Evolutionary conservation across 2,113 vertebrate species (phyloP), one percentile per base, ranked within the genome.

Genomic region (Trematocara stigmaticum): DNA sequence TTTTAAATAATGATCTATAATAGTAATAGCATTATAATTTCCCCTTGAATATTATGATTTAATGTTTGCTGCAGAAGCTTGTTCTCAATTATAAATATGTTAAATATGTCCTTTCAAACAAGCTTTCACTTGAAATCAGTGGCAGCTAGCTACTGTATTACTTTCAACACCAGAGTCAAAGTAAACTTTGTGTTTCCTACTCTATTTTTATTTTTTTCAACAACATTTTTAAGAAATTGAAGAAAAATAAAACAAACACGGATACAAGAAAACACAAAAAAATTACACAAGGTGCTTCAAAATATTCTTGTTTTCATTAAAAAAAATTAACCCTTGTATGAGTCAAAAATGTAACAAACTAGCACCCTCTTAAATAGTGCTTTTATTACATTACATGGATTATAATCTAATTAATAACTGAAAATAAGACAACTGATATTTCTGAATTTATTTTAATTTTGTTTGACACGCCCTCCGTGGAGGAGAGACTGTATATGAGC

Each of bases 221-320:
- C 15, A 74, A 7, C 40, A 76, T 76, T 76, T 74, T 76, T n/a
- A 31, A 49, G 26, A 47, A 31, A 7, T 31, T 76, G 20, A 49
- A 31, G 9, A 16, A 76, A 74, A 47, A 26, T 69, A 69, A 69
- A 69, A 42, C 61, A 0, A 69, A 20, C 61, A 69, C 0, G 0
- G 61, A 66, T 40, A 23, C 61, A 69, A 69, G 61, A 23, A 69
- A 69, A 69, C 10, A 64, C 61, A 71, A 45, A 38, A 40, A 6
- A 42, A 2, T 9, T 26, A 69, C 11, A 42, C 1, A 42, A 69
- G 3, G 0, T 13, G 7, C n/a, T 45, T 45, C 20, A 26, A 71
- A 71, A 45, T 71, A 71, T 42, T 20, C n/a, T 15, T 23, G 12
- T 71, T 71, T 71, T 13, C 38, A 26, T 40, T 40, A 26, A 69